phyloP scores from a whole-genome alignment of 2,888 invertebrate genomes.

The Gisinianus flammeolus region DNA sequence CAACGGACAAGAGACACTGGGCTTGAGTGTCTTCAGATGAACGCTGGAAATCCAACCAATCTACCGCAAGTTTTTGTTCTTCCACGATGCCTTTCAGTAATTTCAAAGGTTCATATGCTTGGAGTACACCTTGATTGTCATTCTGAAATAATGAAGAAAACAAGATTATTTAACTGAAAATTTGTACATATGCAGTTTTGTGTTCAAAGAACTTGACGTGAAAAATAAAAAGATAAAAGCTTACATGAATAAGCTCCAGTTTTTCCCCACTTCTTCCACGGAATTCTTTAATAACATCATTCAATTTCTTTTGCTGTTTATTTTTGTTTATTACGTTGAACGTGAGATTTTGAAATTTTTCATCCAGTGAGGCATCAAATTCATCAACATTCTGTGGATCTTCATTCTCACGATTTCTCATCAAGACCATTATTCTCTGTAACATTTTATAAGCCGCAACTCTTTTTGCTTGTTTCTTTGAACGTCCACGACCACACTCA shows the following conservation, averaged over 20 bases:
- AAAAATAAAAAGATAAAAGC: neutral
- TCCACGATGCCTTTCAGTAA: slow-evolving; percentile 49
- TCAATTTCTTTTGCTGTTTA: slow-evolving; percentile 14
- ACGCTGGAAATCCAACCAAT: slow-evolving; percentile 50
- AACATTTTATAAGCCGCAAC: slow-evolving; percentile 54
- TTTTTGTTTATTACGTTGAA: slow-evolving; percentile 1
- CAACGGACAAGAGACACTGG: slow-evolving; percentile 41
- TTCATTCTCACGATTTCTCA: slow-evolving; percentile 30
- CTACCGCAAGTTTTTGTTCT: slow-evolving; percentile 53
- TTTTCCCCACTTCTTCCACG: slow-evolving; percentile 15
- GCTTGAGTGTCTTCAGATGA: slow-evolving; percentile 38
- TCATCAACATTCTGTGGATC: slow-evolving; percentile 28
- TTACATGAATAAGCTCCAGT: slow-evolving; percentile 27
- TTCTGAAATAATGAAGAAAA: slow-evolving; percentile 7
- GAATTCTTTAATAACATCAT: slow-evolving; percentile 26
- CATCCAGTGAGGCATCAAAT: slow-evolving; percentile 33
- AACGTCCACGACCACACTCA: slow-evolving; percentile 52
- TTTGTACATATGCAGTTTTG: neutral
- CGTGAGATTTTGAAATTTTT: slow-evolving; percentile 23
- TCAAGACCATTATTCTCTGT: slow-evolving; percentile 45
- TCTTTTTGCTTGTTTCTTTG: slow-evolving; percentile 56
- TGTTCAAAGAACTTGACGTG: neutral
- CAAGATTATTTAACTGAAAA: neutral
- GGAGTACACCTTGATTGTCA: slow-evolving; percentile 25
- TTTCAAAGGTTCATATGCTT: slow-evolving; percentile 37